Evolutionary conservation across 2,797 vertebrate genomes (phyloP).

Genomic region (Paramormyrops hopkinsi): DNA sequence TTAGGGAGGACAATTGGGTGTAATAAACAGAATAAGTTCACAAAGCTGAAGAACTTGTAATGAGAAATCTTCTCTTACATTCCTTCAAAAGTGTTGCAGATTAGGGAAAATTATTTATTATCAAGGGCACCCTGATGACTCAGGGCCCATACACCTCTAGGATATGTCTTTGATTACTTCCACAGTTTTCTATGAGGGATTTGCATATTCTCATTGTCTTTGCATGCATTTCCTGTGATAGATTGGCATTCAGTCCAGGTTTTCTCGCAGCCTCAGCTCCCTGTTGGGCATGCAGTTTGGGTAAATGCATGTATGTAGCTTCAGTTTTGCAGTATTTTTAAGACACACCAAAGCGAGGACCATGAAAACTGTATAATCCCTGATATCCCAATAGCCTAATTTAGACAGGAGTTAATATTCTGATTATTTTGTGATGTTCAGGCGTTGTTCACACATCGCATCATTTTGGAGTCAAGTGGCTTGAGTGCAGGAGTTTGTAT

Average conservation of each 20-base stretch:
- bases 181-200: background rate
- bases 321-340: background rate
- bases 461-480: background rate
- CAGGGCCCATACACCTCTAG: background rate
- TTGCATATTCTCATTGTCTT: background rate
- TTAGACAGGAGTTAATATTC: background rate
- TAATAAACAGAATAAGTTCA: background rate
- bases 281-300: background rate
- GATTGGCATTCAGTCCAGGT: background rate
- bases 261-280: background rate
- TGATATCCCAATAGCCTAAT: background rate
- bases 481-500: background rate
- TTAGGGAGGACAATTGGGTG: background rate
- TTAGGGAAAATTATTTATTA: conserved; percentile 6
- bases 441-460: background rate
- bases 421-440: background rate
- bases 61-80: background rate
- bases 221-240: background rate
- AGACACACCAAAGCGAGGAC: background rate
- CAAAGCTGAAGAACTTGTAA: background rate
- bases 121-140: background rate
- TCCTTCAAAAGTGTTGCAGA: background rate
- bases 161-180: background rate
- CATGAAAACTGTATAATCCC: background rate
- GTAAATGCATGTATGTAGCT: background rate